Evolutionary conservation across 2,888 invertebrate species (phyloP).

Genomic region (Acheta domesticus): DNA sequence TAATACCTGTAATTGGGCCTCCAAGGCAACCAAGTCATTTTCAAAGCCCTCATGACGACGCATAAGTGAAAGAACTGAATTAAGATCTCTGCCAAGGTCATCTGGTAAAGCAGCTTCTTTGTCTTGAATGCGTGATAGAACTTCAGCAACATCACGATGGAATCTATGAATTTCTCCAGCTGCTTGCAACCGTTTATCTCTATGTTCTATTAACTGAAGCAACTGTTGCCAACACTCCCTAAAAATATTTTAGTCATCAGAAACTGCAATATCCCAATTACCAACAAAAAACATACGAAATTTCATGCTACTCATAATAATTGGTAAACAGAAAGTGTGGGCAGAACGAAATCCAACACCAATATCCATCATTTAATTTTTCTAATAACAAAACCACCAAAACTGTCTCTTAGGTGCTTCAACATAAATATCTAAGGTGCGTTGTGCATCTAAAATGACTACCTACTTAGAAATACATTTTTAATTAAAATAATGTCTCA

Average conservation of each 20-base stretch:
- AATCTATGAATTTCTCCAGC: constrained; percentile 97
- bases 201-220: constrained; percentile 77
- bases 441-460: too few species aligned
- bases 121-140: constrained; percentile 83
- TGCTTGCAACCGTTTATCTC: constrained; percentile 83
- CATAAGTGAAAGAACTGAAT: constrained; percentile 76
- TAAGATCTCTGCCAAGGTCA: constrained; percentile 76
- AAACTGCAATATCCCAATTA: too few species aligned
- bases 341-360: too few species aligned
- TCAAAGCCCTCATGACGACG: constrained; percentile 90
- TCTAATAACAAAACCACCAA: too few species aligned
- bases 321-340: neutral
- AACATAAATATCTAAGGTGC: too few species aligned
- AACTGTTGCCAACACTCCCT: constrained; percentile 85
- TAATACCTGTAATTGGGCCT: constrained; percentile 76
- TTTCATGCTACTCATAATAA: constrained; percentile 30
- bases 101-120: constrained; percentile 82
- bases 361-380: too few species aligned
- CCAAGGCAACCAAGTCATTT: constrained; percentile 87
- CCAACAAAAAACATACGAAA: neutral
- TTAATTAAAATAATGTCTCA: too few species aligned
- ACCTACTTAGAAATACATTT: too few species aligned
- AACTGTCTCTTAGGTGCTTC: too few species aligned
- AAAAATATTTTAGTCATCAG: constrained; percentile 19
- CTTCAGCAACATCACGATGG: constrained; percentile 92